Percentiles rank a stretch among this genome's conserved stretches.
Evolutionary conservation across 2,113 vertebrate species (phyloP).

Genomic region (Corythoichthys haematopterus): DNA sequence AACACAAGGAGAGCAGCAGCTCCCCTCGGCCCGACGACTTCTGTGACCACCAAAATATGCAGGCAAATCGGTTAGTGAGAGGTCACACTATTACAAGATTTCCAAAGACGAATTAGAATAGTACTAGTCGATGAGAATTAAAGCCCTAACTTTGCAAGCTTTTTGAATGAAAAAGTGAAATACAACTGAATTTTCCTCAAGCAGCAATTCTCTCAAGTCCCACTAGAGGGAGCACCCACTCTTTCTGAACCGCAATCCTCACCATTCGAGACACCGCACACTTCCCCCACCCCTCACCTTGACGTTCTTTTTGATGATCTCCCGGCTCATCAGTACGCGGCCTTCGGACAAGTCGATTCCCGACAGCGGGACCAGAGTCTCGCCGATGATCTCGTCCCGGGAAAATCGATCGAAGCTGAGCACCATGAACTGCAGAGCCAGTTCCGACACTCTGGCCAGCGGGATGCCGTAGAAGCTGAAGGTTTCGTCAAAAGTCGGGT

Average conservation of each 20-base stretch:
- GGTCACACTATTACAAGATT: neutral
- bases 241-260: too few species aligned
- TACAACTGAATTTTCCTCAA: too few species aligned
- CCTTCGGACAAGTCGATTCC: slow-evolving; percentile 86
- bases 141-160: too few species aligned
- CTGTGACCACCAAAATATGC: slow-evolving; percentile 52
- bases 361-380: slow-evolving; percentile 86
- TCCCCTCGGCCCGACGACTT: slow-evolving; percentile 88
- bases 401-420: slow-evolving; percentile 97
- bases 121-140: too few species aligned
- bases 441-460: slow-evolving; percentile 82
- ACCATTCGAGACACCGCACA: neutral
- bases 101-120: too few species aligned
- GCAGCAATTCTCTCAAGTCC: too few species aligned
- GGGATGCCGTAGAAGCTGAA: slow-evolving; percentile 96
- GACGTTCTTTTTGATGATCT: slow-evolving; percentile 92
- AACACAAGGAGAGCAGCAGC: slow-evolving; percentile 92
- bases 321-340: slow-evolving; percentile 87
- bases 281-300: slow-evolving; percentile 75
- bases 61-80: neutral
- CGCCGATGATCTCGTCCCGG: slow-evolving; percentile 93
- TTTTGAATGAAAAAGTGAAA: too few species aligned
- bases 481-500: slow-evolving; percentile 95
- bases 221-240: neutral
- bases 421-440: slow-evolving; percentile 90